Conservation (phyloP, 2,888 invertebrate species). For the Arge pagana region DNA sequence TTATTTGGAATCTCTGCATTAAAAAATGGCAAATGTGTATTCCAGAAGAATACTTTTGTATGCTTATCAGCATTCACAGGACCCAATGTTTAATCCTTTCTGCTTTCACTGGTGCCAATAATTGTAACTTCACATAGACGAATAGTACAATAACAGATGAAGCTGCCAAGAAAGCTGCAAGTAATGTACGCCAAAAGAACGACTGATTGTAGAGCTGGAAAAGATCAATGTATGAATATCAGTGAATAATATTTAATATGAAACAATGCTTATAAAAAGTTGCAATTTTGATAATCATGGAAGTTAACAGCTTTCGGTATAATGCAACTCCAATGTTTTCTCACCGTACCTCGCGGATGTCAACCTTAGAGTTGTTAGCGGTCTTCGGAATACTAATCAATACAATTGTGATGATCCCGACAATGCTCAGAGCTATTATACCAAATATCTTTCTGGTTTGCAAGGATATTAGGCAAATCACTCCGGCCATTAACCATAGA, state of each 20-base stretch:
- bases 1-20: too few species aligned
- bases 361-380: conserved; percentile 50
- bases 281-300: too few species aligned
- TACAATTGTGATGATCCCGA: conserved; percentile 64
- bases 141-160: conserved; percentile 59
- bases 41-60: too few species aligned
- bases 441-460: conserved; percentile 70
- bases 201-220: conserved; percentile 63
- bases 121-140: conserved; percentile 59
- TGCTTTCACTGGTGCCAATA: conserved; percentile 60
- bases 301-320: conserved; percentile 54
- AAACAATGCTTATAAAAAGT: conserved; percentile 54
- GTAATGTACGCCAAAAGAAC: conserved; percentile 60
- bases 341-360: conserved; percentile 62
- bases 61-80: too few species aligned
- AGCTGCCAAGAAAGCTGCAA: conserved; percentile 57
- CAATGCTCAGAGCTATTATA: conserved; percentile 63
- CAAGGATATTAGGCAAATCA: conserved; percentile 69
- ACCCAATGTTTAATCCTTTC: conserved; percentile 58
- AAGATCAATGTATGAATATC: conserved; percentile 29
- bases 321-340: conserved; percentile 52
- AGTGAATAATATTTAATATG: conserved; percentile 28
- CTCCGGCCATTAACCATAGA: conserved; percentile 67
- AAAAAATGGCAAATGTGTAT: too few species aligned
- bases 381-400: conserved; percentile 66